Percentiles rank a stretch among this genome's conserved stretches.
These are phyloP conservation scores for Cyprinodon tularosa DNA, from an alignment of 2,113 vertebrate species.

Conservation along the genomic window DNA sequence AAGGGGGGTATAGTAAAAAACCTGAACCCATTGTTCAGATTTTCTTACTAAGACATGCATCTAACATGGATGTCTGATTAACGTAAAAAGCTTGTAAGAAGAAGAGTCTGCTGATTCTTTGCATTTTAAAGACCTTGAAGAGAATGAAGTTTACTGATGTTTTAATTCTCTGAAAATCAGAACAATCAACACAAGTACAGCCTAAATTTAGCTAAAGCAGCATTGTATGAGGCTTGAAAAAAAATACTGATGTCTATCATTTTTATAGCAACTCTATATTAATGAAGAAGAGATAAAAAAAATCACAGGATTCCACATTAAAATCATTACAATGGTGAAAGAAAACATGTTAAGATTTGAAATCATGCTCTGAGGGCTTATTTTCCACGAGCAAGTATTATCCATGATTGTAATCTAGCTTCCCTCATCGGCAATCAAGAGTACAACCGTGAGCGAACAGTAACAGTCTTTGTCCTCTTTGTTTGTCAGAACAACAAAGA, in stretches of 20 bases:
- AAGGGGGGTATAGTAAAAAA: neutral
- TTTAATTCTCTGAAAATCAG: neutral
- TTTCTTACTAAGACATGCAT: conserved; percentile 12
- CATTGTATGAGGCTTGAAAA: no score
- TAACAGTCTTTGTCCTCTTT: neutral
- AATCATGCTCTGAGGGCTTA: no score
- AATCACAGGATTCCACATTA: no score
- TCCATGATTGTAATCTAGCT: neutral
- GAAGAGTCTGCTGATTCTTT: neutral
- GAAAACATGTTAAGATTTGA: no score
- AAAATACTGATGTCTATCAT: no score
- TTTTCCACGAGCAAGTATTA: no score
- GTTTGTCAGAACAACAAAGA: neutral
- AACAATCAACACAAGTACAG: neutral
- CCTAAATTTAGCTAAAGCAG: no score
- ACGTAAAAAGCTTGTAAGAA: neutral
- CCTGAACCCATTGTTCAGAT: neutral
- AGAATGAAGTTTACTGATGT: neutral
- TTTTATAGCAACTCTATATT: no score
- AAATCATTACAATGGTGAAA: no score
- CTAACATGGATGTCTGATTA: neutral
- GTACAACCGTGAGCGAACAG: neutral
- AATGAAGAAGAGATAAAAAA: no score
- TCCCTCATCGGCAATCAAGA: neutral
- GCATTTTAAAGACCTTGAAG: neutral